These are phyloP conservation scores for Drosophila mayri DNA, from an alignment of 1,140 invertebrate species.

Conservation along the genomic window DNA sequence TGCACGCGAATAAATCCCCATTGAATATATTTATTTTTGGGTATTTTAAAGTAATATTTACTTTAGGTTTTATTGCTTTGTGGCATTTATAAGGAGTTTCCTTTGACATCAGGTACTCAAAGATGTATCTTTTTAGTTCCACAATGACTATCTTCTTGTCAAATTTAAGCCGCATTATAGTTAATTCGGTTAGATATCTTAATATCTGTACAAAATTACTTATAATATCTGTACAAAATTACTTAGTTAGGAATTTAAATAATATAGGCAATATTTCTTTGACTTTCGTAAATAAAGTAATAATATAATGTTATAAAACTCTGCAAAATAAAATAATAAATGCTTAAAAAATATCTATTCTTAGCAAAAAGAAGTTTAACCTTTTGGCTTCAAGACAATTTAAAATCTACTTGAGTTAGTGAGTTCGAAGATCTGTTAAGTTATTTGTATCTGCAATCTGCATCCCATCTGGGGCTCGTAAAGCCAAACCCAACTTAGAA, in stretches of 20 bases:
- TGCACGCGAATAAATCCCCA: neutral
- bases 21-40: neutral
- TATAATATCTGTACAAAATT: too few species aligned
- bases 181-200: neutral
- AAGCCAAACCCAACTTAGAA: slow-evolving; percentile 2
- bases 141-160: neutral
- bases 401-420: neutral
- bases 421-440: too few species aligned
- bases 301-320: too few species aligned
- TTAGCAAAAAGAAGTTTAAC: neutral
- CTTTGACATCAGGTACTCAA: neutral
- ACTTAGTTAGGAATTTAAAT: neutral
- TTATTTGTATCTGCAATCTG: neutral
- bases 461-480: neutral
- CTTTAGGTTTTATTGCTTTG: too few species aligned
- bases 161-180: neutral
- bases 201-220: too few species aligned
- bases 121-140: neutral
- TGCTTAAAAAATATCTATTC: too few species aligned
- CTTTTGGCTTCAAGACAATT: neutral
- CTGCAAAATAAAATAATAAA: too few species aligned
- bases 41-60: too few species aligned
- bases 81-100: neutral
- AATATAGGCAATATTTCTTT: neutral
- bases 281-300: too few species aligned